Conservation (phyloP, 2,888 invertebrate genomes). For the Cataglyphis cursor region DNA sequence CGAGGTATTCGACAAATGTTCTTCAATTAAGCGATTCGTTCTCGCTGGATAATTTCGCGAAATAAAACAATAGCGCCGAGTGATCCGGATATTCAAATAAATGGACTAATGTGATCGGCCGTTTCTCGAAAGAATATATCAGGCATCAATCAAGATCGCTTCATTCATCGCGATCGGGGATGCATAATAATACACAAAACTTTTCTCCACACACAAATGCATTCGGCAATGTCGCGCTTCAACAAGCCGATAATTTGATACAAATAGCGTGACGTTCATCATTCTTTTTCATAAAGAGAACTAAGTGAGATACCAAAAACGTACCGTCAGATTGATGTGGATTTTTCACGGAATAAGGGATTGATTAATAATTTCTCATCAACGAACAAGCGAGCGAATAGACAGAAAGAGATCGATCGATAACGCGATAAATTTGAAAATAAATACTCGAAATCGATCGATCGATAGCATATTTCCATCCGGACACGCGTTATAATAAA, state of each 20-base stretch:
- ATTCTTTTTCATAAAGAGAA: not conserved
- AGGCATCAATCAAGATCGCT: slow-evolving; percentile 27
- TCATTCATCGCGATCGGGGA: not conserved
- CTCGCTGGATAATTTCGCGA: slow-evolving; percentile 5
- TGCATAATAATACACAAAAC: not conserved
- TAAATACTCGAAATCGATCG: slow-evolving; percentile 1
- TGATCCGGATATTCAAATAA: slow-evolving; percentile 37
- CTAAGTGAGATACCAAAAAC: not conserved
- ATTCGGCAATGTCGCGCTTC: slow-evolving; percentile 13
- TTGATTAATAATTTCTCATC: slow-evolving; percentile 34
- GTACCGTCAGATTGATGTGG: not conserved
- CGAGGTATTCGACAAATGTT: not conserved
- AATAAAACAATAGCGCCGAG: slow-evolving; percentile 3
- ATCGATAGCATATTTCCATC: not conserved
- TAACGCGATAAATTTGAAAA: slow-evolving; percentile 5
- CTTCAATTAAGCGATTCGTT: slow-evolving; percentile 3
- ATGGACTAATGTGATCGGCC: not conserved
- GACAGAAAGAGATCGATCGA: not conserved
- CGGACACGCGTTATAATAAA: not conserved
- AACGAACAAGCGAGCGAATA: not conserved
- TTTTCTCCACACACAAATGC: not conserved
- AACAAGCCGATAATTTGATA: slow-evolving; percentile 14
- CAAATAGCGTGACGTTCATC: not conserved
- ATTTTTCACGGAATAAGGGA: slow-evolving; percentile 16
- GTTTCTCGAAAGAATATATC: not conserved